Percentiles rank a stretch among this genome's conserved stretches.
Evolutionary conservation across 2,888 invertebrate species (phyloP).

Genomic region (Drosophila ochracea): DNA sequence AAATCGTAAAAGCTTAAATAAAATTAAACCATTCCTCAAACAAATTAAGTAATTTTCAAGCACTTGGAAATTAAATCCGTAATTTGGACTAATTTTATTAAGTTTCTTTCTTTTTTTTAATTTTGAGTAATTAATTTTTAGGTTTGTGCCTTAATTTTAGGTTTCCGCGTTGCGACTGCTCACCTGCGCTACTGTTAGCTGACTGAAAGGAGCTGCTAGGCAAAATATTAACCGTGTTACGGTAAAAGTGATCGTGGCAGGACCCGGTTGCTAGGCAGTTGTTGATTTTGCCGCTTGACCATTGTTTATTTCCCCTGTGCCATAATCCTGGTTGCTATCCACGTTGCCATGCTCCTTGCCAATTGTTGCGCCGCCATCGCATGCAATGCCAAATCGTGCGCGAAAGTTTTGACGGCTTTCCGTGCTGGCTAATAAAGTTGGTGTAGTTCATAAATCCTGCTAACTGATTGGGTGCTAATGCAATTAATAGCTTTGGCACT

Average conservation of each 20-base stretch:
- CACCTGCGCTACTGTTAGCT: slow-evolving; percentile 63
- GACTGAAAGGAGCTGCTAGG: slow-evolving; percentile 53
- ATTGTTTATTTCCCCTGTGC: slow-evolving; percentile 63
- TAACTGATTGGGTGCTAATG: slow-evolving; percentile 50
- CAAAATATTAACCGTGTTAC: slow-evolving; percentile 26
- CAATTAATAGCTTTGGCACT: slow-evolving; percentile 6
- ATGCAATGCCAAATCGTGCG: slow-evolving; percentile 36
- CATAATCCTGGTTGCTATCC: slow-evolving; percentile 53
- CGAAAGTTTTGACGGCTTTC: slow-evolving; percentile 29
- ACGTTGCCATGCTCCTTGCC: slow-evolving; percentile 55
- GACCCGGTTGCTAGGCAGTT: slow-evolving; percentile 70
- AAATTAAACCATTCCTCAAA: not conserved
- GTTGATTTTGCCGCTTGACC: slow-evolving; percentile 61
- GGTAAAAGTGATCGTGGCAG: slow-evolving; percentile 66
- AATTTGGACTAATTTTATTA: not conserved
- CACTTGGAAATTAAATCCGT: not conserved
- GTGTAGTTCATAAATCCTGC: slow-evolving; percentile 19
- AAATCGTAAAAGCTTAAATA: not conserved
- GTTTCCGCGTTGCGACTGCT: slow-evolving; percentile 54
- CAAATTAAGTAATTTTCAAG: not conserved
- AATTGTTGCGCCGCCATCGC: slow-evolving; percentile 57
- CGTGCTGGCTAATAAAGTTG: slow-evolving; percentile 31
- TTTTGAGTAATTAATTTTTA: not conserved
- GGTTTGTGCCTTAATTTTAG: slow-evolving; percentile 11
- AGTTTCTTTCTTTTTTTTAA: not conserved